These are phyloP conservation scores for Allobates femoralis DNA, from an alignment of 2,797 vertebrate species.

Conservation along the genomic window DNA sequence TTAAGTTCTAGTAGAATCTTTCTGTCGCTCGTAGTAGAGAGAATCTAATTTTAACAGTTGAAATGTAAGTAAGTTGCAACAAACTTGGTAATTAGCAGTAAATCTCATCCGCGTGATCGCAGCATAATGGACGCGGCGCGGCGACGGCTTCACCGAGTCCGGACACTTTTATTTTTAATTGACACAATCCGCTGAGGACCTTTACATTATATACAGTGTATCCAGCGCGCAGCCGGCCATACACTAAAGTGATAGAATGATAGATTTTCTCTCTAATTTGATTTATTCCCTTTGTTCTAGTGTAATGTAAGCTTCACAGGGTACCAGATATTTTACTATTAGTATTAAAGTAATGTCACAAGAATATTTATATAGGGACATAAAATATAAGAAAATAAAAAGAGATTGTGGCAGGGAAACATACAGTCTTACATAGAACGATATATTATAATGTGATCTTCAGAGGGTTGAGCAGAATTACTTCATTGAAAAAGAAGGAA, in stretches of 20 bases:
- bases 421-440: too few species aligned
- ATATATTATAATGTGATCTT: too few species aligned
- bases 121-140: not conserved
- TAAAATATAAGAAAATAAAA: too few species aligned
- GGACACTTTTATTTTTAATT: slow-evolving; percentile 12
- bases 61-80: slow-evolving; percentile 58
- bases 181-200: not conserved
- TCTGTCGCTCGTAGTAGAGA: slow-evolving; percentile 48
- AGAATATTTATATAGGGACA: not conserved
- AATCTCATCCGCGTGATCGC: not conserved
- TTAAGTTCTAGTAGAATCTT: slow-evolving; percentile 54
- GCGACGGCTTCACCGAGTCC: not conserved
- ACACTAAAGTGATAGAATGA: not conserved
- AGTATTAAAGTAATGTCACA: not conserved
- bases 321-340: not conserved
- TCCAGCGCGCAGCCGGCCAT: not conserved
- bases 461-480: too few species aligned
- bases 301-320: not conserved
- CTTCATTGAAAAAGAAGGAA: too few species aligned
- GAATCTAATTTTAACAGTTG: slow-evolving; percentile 56
- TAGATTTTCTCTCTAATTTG: not conserved
- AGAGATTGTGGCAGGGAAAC: too few species aligned
- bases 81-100: slow-evolving; percentile 49
- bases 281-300: not conserved
- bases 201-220: not conserved